Percentiles rank a stretch among this genome's conserved stretches.
Conservation (phyloP, 2,888 invertebrate genomes). For the Lasioglossum calceatum region DNA sequence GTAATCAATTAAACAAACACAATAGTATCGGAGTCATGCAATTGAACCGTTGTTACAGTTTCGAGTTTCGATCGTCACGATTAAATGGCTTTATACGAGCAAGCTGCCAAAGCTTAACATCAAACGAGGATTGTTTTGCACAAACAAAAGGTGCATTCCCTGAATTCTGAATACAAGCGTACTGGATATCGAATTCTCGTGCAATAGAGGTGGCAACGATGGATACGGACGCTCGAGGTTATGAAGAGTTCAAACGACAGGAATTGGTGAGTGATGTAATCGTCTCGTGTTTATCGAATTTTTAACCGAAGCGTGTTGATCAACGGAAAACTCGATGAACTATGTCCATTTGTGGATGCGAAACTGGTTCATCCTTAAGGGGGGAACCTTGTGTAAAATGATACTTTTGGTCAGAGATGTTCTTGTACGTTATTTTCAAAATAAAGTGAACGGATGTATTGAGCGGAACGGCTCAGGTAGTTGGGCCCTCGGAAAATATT, state of each 20-base stretch:
- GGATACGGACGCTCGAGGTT: neutral
- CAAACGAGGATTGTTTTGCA: neutral
- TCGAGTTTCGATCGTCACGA: neutral
- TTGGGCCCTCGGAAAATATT: too few relatives aligned
- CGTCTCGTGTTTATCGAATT: neutral
- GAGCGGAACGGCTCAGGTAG: too few relatives aligned
- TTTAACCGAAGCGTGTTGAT: neutral
- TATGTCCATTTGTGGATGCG: neutral
- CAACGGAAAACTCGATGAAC: neutral
- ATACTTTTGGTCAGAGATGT: too few relatives aligned
- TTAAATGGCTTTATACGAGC: neutral
- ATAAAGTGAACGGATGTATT: too few relatives aligned
- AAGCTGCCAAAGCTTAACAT: neutral
- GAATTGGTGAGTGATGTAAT: conserved; percentile 19
- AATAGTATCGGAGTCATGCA: neutral
- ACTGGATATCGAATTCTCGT: neutral
- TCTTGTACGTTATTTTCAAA: too few relatives aligned
- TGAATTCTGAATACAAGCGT: neutral
- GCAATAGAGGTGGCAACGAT: neutral
- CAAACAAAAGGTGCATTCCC: neutral
- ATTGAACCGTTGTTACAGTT: neutral
- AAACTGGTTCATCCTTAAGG: too few relatives aligned
- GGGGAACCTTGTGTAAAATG: too few relatives aligned
- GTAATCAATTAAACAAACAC: neutral
- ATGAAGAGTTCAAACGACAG: neutral